phyloP scores from a whole-genome alignment of 2,888 invertebrate species.

The Hirtodrosophila cameraria region DNA sequence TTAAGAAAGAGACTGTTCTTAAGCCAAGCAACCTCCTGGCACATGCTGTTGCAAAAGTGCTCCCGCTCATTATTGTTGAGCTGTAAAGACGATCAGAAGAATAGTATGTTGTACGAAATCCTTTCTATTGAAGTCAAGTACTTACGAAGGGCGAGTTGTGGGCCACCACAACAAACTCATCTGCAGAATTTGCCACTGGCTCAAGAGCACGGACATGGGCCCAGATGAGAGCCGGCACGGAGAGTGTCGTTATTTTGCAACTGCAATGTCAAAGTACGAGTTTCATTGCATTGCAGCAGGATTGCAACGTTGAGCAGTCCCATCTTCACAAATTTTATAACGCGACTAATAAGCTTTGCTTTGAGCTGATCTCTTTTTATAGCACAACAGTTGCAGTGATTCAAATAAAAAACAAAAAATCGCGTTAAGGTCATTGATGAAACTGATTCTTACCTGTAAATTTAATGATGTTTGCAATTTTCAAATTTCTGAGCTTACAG shows the following conservation, averaged over 20 bases:
- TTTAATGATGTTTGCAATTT: too few species aligned
- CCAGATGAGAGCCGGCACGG: conserved; percentile 52
- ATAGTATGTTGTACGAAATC: too few species aligned
- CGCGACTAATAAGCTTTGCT: too few species aligned
- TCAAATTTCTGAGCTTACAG: too few species aligned
- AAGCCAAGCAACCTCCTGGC: conserved; percentile 51
- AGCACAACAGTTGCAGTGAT: too few species aligned
- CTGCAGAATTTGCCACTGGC: neutral
- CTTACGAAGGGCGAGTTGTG: conserved; percentile 59
- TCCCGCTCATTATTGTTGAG: conserved; percentile 9
- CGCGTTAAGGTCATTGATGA: too few species aligned
- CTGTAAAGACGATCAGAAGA: conserved; percentile 6
- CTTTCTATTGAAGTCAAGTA: too few species aligned
- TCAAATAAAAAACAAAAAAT: too few species aligned
- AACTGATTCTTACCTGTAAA: too few species aligned
- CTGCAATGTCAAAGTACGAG: conserved; percentile 12
- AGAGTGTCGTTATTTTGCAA: conserved; percentile 3
- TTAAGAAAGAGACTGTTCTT: conserved; percentile 29
- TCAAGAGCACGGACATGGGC: conserved; percentile 45
- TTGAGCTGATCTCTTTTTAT: too few species aligned
- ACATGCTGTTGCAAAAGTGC: conserved; percentile 47
- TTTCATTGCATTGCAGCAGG: conserved; percentile 27
- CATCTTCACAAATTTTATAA: too few species aligned
- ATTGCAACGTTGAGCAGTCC: too few species aligned
- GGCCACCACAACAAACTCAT: conserved; percentile 53